These are phyloP conservation scores for Ornithoptera alexandrae DNA, from an alignment of 2,888 invertebrate species.

Conservation along the genomic window DNA sequence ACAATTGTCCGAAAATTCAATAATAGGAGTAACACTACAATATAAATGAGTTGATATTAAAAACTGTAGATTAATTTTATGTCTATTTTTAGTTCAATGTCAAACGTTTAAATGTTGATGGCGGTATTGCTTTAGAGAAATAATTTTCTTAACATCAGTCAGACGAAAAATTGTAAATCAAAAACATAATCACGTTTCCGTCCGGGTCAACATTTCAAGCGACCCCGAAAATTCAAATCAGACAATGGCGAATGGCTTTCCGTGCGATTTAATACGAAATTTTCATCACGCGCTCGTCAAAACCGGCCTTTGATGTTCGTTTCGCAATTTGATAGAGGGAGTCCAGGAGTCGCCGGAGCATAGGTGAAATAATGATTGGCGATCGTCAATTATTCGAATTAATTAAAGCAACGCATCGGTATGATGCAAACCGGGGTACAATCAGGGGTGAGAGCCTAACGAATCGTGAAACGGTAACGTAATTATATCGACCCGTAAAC, in stretches of 20 bases:
- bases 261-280: constrained; percentile 28
- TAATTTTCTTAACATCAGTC: background rate
- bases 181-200: constrained; percentile 23
- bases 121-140: background rate
- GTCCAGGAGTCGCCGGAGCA: constrained; percentile 15
- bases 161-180: constrained; percentile 9
- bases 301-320: constrained; percentile 28
- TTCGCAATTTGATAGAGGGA: constrained; percentile 21
- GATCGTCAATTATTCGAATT: constrained; percentile 9
- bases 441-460: constrained; percentile 10
- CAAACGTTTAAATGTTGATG: background rate
- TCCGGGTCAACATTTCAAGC: constrained; percentile 2
- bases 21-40: too few species aligned
- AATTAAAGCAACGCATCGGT: constrained; percentile 17
- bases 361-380: constrained; percentile 26
- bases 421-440: constrained; percentile 6
- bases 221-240: constrained; percentile 24
- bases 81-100: background rate
- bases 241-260: constrained; percentile 27
- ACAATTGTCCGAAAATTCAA: too few species aligned
- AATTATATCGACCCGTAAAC: background rate
- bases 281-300: constrained; percentile 28
- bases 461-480: constrained; percentile 5
- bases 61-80: too few species aligned
- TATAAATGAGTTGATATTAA: too few species aligned